Percentiles rank a stretch among this genome's conserved stretches.
Conservation (phyloP, 2,797 vertebrate species). For the Coracias cyanogaster region DNA sequence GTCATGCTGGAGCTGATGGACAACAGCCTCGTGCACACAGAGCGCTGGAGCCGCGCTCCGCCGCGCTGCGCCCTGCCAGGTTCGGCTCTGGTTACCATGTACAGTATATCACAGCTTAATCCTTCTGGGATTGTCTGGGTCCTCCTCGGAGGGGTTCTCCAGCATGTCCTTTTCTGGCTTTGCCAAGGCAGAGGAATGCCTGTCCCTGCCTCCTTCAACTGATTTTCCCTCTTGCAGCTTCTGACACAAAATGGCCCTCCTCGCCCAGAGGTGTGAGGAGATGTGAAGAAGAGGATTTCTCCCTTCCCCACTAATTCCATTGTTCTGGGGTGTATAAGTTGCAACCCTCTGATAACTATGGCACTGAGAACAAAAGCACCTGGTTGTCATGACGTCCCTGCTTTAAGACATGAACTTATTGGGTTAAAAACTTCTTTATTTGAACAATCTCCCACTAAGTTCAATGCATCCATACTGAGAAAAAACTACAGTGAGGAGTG, state of each 20-base stretch:
- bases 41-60: not conserved
- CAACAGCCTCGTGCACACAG: slow-evolving; percentile 56
- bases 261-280: not conserved
- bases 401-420: not conserved
- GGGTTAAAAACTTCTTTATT: slow-evolving; percentile 36
- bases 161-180: slow-evolving; percentile 42
- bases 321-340: not conserved
- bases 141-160: not conserved
- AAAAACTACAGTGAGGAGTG: not conserved
- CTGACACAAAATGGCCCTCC: not conserved
- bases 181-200: slow-evolving; percentile 24
- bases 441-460: not conserved
- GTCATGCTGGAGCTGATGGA: slow-evolving; percentile 52
- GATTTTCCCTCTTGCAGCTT: not conserved
- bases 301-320: not conserved
- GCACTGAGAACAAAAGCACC: not conserved
- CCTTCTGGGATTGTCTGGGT: not conserved
- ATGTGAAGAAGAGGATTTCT: not conserved
- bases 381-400: not conserved
- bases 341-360: not conserved
- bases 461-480: not conserved
- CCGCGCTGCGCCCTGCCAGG: not conserved
- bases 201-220: not conserved
- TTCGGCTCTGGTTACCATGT: slow-evolving; percentile 26
- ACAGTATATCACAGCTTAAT: slow-evolving; percentile 11